Evolutionary conservation across 2,797 vertebrate genomes (phyloP).

Genomic region (Halcyon chelicuti): DNA sequence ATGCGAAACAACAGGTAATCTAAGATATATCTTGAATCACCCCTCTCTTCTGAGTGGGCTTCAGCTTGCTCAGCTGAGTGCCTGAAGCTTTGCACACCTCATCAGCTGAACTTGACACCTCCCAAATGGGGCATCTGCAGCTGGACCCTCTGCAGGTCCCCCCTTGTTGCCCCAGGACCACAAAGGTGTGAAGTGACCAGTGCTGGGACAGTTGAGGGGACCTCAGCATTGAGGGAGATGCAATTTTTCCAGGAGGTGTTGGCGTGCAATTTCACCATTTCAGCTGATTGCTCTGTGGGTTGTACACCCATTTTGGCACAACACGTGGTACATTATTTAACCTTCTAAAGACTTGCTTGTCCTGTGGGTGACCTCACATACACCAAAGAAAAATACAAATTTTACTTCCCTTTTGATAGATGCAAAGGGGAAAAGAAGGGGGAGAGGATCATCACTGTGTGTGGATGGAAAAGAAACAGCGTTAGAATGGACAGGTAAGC

Average conservation of each 20-base stretch:
- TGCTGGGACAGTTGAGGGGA: background rate
- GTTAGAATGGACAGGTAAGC: background rate
- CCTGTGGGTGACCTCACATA: background rate
- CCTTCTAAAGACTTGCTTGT: background rate
- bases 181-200: rapidly evolving
- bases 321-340: rapidly evolving
- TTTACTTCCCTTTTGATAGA: background rate
- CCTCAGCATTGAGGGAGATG: background rate
- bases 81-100: background rate
- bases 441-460: background rate
- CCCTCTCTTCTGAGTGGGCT: background rate
- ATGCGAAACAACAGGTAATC: background rate
- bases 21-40: background rate
- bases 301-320: background rate
- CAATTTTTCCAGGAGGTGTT: background rate
- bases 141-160: rapidly evolving
- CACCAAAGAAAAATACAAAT: background rate
- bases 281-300: background rate
- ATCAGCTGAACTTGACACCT: background rate
- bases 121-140: background rate
- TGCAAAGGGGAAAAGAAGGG: background rate
- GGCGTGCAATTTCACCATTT: background rate
- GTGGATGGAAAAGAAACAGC: background rate
- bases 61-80: background rate
- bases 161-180: background rate